A percentile compares a stretch with the other conserved stretches of the same genome.
phyloP scores from a whole-genome alignment of 2,888 invertebrate species.

The Drosophila stalkeri region DNA sequence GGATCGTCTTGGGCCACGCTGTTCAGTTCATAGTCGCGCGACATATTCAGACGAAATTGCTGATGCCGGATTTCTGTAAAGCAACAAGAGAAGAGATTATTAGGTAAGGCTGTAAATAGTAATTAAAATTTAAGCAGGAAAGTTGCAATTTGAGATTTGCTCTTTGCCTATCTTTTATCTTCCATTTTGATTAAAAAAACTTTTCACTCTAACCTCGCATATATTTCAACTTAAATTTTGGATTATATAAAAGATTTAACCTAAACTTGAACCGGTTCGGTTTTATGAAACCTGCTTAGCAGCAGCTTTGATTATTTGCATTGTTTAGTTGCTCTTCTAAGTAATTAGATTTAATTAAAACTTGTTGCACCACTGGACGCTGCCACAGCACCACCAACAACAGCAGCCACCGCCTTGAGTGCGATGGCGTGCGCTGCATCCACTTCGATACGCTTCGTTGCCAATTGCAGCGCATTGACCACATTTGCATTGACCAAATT shows the following conservation, averaged over 20 bases:
- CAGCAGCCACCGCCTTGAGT: slow-evolving; percentile 9
- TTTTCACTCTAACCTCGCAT: not conserved
- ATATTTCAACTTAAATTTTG: not conserved
- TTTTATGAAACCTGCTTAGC: not conserved
- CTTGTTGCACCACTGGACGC: slow-evolving; percentile 75
- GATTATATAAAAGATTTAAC: not conserved
- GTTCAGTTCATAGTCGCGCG: slow-evolving; percentile 90
- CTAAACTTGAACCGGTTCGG: not conserved
- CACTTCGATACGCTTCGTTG: slow-evolving; percentile 66
- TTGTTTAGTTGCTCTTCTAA: slow-evolving; percentile 29
- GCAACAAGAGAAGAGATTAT: not conserved
- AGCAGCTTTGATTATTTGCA: slow-evolving; percentile 13
- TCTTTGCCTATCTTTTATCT: not conserved
- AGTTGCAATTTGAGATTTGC: not conserved
- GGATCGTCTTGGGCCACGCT: slow-evolving; percentile 91
- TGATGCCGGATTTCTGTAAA: slow-evolving; percentile 89
- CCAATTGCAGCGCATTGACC: slow-evolving; percentile 67
- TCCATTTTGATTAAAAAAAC: not conserved
- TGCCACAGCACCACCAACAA: slow-evolving; percentile 11
- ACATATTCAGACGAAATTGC: slow-evolving; percentile 92
- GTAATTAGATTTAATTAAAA: slow-evolving; percentile 75
- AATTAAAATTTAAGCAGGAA: not conserved
- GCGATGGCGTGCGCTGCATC: slow-evolving; percentile 62
- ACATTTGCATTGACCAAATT: slow-evolving; percentile 70
- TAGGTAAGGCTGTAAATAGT: not conserved